Evolutionary conservation across 2,888 invertebrate genomes (phyloP), one percentile per base, ranked within the genome.

Genomic region (Lithophane leautieri): DNA sequence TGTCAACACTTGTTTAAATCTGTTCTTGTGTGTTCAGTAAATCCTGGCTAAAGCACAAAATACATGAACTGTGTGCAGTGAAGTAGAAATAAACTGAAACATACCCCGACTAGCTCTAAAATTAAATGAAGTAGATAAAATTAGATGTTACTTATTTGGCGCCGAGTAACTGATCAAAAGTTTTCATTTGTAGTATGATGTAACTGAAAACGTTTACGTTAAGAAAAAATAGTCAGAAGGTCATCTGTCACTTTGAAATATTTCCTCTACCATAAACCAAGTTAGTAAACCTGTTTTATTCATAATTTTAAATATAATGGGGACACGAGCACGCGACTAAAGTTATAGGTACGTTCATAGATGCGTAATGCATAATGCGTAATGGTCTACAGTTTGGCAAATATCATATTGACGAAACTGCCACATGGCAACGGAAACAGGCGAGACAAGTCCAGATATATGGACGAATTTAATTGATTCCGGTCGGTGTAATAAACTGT

Each of bases 211-310:
- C 56, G 25, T 73, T 76, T 84, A 58, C 54, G 65, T 74, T 61
- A 76, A 68, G 61, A 28, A 69, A 73, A 72, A 78, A 69, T 75
- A 63, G 60, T 72, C 42, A 61, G 82, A 85, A 85, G 78, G 85
- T 78, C 83, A 85, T 65, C 72, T 74, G 82, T 75, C 85, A 85
- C 40, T 70, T 84, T 67, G 52, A 77, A 84, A 82, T 71, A 83
- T 84, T 83, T 76, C 76, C 70, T 73, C 60, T 70, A 70, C 71
- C 50, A 54, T 67, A 65, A 65, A 79, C 68, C 77, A 66, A 82
- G 60, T 76, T 72, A 76, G 14, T 74, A 79, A 82, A 73, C 85
- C 73, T 78, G 75, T 82, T 76, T 67, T 71, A 81, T 73, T 77
- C 71, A 70, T 83, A 67, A 73, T 82, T 73, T 70, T 66, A 70